phyloP scores from a whole-genome alignment of 2,113 vertebrate genomes.

The Tupaia chinensis region DNA sequence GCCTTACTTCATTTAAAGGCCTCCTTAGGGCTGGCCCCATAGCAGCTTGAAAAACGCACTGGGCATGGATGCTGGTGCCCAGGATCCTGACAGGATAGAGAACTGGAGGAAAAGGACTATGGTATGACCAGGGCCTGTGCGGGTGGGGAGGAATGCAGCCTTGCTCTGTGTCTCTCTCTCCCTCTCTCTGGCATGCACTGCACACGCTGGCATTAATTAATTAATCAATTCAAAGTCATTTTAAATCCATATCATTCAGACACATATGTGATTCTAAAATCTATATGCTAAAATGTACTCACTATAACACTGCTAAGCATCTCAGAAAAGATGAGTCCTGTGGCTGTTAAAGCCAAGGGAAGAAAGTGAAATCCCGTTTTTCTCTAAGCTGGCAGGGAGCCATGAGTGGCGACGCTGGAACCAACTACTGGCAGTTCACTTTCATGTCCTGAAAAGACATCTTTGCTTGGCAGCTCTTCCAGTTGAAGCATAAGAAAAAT shows the following conservation, averaged over 20 bases:
- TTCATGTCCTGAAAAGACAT: slow-evolving; percentile 71
- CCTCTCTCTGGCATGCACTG: no score
- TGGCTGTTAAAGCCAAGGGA: background rate
- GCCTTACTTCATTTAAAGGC: background rate
- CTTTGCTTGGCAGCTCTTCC: slow-evolving; percentile 33
- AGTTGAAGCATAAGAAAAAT: slow-evolving; percentile 46
- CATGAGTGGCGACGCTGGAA: background rate
- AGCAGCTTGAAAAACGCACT: no score
- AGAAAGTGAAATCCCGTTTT: background rate
- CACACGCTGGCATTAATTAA: no score
- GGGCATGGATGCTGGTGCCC: no score
- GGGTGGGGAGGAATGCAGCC: no score
- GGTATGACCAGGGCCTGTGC: no score
- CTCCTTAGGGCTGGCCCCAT: no score
- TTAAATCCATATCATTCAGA: no score
- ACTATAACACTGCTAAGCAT: background rate
- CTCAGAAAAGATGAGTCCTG: background rate
- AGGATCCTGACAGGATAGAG: no score
- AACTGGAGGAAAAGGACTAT: no score
- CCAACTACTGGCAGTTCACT: background rate
- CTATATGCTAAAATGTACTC: background rate
- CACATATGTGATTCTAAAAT: background rate
- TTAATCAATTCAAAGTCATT: background rate
- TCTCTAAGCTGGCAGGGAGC: background rate
- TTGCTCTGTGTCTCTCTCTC: no score